Evolutionary conservation across 2,888 invertebrate species (phyloP).

Genomic region (Dicroscelio sp.): DNA sequence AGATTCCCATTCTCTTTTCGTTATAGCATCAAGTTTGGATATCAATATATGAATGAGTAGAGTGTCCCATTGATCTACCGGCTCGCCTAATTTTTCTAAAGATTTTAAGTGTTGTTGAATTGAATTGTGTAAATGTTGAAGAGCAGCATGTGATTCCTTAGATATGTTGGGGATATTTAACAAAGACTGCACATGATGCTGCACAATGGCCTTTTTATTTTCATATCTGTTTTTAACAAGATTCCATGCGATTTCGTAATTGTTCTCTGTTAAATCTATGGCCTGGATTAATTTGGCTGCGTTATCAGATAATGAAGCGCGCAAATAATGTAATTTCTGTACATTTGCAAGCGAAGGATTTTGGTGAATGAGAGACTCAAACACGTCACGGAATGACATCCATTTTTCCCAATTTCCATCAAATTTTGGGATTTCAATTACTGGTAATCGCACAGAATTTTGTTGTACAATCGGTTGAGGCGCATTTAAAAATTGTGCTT

Average conservation of each 20-base stretch:
- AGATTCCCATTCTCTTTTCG: conserved; percentile 18
- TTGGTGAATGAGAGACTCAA: neutral
- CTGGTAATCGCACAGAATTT: neutral
- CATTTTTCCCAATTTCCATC: neutral
- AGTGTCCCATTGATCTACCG: neutral
- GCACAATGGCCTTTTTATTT: neutral
- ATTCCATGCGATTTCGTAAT: neutral
- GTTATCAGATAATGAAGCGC: neutral
- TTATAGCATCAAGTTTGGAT: conserved; percentile 5
- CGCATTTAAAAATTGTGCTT: too few relatives aligned
- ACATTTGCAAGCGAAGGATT: neutral
- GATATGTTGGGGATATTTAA: too few relatives aligned
- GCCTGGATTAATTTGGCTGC: neutral
- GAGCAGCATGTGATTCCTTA: neutral
- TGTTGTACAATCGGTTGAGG: too few relatives aligned
- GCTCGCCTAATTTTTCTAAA: neutral
- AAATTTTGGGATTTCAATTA: neutral
- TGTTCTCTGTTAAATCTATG: neutral
- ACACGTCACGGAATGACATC: neutral
- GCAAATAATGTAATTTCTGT: neutral
- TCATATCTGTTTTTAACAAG: neutral
- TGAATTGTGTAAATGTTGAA: neutral
- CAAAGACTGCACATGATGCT: neutral
- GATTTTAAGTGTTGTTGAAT: neutral
- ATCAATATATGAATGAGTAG: neutral